Evolutionary conservation across 2,113 vertebrate genomes (phyloP).

Genomic region (Axis porcinus): DNA sequence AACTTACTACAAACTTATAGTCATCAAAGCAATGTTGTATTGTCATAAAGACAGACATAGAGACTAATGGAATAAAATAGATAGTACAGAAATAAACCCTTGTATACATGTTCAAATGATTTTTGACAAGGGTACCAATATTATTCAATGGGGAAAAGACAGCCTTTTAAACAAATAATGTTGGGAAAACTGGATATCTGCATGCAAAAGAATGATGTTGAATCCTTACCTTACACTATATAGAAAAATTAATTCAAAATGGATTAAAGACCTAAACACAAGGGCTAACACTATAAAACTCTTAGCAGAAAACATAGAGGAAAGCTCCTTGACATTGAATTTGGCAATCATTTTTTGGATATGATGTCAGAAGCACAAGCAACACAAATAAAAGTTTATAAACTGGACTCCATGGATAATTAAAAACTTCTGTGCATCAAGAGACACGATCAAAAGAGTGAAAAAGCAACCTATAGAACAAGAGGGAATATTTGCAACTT

Average conservation of each 20-base stretch:
- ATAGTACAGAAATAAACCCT: neutral
- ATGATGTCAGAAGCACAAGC: neutral
- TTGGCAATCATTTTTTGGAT: neutral
- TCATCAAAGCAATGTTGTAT: neutral
- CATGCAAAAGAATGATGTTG: neutral
- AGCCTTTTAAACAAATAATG: neutral
- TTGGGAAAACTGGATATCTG: neutral
- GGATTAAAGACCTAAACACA: neutral
- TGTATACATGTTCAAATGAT: neutral
- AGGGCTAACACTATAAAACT: neutral
- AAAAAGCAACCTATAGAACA: neutral
- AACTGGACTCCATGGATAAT: neutral
- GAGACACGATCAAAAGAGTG: neutral
- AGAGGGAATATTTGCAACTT: neutral
- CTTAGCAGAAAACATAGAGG: neutral
- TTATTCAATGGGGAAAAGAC: neutral
- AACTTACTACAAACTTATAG: slow-evolving; percentile 2
- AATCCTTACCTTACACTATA: neutral
- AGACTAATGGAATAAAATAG: neutral
- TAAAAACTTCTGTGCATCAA: neutral
- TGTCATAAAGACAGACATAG: neutral
- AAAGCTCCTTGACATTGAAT: neutral
- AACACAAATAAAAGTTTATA: neutral
- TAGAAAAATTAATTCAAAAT: neutral
- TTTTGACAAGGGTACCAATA: neutral